Percentiles rank a stretch among this genome's conserved stretches.
phyloP scores from a whole-genome alignment of 2,113 vertebrate species.

The Arenaria interpres region DNA sequence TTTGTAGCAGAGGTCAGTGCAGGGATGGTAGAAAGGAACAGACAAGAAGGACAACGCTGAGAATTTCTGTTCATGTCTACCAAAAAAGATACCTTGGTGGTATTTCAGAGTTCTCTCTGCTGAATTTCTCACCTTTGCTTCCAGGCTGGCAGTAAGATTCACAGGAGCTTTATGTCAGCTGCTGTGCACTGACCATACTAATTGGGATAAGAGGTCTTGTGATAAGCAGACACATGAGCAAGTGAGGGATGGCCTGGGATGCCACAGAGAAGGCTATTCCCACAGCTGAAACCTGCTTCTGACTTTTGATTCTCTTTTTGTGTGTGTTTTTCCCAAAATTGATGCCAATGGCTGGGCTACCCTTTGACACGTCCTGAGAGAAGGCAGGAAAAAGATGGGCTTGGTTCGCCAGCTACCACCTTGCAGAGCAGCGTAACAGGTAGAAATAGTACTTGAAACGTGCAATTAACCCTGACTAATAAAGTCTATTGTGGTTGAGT shows the following conservation, averaged over 20 bases:
- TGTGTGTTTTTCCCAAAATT: background rate
- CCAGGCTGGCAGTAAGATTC: background rate
- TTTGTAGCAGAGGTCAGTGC: background rate
- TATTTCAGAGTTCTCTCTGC: background rate
- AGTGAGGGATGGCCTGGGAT: background rate
- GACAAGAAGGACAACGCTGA: background rate
- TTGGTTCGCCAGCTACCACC: background rate
- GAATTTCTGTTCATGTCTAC: background rate
- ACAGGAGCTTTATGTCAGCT: background rate
- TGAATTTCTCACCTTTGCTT: background rate
- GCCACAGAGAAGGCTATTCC: background rate
- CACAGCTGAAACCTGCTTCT: background rate
- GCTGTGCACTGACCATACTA: background rate
- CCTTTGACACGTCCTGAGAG: background rate
- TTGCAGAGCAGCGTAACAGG: background rate
- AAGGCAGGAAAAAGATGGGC: background rate
- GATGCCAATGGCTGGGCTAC: background rate
- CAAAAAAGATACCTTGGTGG: background rate
- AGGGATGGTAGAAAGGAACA: background rate
- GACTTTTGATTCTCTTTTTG: background rate
- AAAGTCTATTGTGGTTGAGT: background rate
- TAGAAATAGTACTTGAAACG: background rate
- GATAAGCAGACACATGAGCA: background rate
- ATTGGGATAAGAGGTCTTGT: background rate
- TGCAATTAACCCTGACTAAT: background rate